Percentiles rank a stretch among this genome's conserved stretches.
Evolutionary conservation across 2,797 vertebrate species (phyloP).

Genomic region (Tachyglossus aculeatus): DNA sequence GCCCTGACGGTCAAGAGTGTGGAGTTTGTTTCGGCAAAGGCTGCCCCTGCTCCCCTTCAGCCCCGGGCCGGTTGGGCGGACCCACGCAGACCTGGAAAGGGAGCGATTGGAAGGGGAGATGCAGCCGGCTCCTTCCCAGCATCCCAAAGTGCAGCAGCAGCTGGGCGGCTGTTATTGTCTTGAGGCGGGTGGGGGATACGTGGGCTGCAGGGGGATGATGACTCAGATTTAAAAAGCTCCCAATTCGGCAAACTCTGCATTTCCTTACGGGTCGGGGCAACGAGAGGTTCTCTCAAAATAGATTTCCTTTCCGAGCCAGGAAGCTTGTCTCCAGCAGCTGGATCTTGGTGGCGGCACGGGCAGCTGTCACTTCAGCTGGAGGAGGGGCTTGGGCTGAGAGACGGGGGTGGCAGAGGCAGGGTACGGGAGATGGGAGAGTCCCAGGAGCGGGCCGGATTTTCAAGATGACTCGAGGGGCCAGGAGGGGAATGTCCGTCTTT

Average conservation of each 20-base stretch:
- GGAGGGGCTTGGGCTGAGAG: not conserved
- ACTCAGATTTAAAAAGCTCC: constrained; percentile 46
- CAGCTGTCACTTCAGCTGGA: too few relatives aligned
- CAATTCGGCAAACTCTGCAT: constrained; percentile 37
- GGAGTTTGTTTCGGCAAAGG: too few relatives aligned
- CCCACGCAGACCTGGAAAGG: not conserved
- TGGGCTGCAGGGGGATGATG: not conserved
- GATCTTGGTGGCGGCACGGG: not conserved
- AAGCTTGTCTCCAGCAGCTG: constrained; percentile 29
- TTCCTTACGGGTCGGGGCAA: constrained; percentile 41
- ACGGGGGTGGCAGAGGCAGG: not conserved
- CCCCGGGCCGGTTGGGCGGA: not conserved
- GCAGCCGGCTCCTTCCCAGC: constrained; percentile 2
- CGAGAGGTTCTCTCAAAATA: constrained; percentile 45
- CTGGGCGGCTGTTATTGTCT: constrained; percentile 22
- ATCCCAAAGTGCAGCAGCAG: constrained; percentile 26
- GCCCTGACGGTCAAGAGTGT: too few relatives aligned
- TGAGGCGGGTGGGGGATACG: not conserved
- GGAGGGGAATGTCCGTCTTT: too few relatives aligned
- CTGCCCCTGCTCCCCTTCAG: too few relatives aligned
- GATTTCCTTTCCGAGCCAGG: constrained; percentile 37
- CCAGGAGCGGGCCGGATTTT: not conserved
- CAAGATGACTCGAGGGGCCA: not conserved
- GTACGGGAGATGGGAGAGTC: not conserved
- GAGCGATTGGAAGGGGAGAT: constrained; percentile 34